These are phyloP conservation scores for Kryptolebias marmoratus DNA, from an alignment of 2,113 vertebrate genomes.

Conservation along the genomic window DNA sequence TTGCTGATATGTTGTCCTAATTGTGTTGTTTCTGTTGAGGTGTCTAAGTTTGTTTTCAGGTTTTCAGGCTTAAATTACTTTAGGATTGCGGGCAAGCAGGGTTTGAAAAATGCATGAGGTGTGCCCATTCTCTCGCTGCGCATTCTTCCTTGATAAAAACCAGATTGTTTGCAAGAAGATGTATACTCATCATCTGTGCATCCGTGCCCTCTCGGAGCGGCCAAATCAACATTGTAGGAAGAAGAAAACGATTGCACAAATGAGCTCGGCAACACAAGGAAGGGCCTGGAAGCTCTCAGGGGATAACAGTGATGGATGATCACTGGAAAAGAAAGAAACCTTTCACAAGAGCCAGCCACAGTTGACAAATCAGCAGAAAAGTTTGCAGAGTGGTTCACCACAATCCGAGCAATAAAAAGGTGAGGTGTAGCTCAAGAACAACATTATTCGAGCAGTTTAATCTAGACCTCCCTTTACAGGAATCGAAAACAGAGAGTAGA, in stretches of 20 bases:
- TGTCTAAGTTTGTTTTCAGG: background rate
- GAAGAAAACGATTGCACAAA: background rate
- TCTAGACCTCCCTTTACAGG: too few species aligned
- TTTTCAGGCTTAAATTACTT: background rate
- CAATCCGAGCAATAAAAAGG: too few species aligned
- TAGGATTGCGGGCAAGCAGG: background rate
- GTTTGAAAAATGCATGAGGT: background rate
- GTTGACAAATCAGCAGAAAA: background rate
- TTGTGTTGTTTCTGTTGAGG: background rate
- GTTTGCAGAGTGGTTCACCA: too few species aligned
- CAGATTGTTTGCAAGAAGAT: background rate
- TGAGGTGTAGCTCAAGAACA: too few species aligned
- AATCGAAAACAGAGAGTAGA: too few species aligned
- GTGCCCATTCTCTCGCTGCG: background rate
- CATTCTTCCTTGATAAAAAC: background rate
- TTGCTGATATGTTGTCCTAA: background rate
- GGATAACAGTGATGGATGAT: background rate
- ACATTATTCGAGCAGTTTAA: too few species aligned
- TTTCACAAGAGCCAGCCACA: background rate
- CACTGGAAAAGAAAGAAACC: too few species aligned
- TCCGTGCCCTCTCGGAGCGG: background rate
- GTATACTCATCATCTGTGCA: background rate
- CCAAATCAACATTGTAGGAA: background rate
- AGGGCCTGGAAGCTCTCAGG: background rate
- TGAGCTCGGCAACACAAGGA: background rate